Evolutionary conservation across 2,113 vertebrate species (phyloP).

Genomic region (Mugil cephalus): DNA sequence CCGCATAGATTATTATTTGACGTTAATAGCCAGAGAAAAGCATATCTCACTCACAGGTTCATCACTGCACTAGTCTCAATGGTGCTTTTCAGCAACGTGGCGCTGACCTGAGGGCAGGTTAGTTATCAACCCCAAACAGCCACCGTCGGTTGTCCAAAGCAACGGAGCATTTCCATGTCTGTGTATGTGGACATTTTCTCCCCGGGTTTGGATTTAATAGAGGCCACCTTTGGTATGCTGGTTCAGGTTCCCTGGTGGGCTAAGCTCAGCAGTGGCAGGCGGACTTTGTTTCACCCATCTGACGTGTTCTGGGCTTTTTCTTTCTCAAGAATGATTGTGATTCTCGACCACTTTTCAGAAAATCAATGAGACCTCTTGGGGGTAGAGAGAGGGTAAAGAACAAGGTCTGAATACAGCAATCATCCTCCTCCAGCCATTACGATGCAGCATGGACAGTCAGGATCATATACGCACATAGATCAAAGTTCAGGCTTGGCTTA

Average conservation of each 20-base stretch:
- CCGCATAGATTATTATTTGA: constrained; percentile 3
- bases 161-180: constrained; percentile 37
- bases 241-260: constrained; percentile 54
- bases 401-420: constrained; percentile 51
- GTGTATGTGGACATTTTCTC: constrained; percentile 26
- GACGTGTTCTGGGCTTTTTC: constrained; percentile 54
- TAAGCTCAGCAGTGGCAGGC: constrained; percentile 41
- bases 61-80: constrained; percentile 23
- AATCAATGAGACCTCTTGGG: constrained; percentile 62
- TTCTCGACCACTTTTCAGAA: constrained; percentile 64
- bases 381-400: constrained; percentile 23
- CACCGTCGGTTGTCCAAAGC: constrained; percentile 41
- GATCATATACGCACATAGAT: neutral
- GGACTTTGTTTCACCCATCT: constrained; percentile 55
- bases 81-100: constrained; percentile 20
- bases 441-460: constrained; percentile 36
- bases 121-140: constrained; percentile 51
- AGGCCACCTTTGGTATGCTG: constrained; percentile 40
- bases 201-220: constrained; percentile 25
- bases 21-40: constrained; percentile 1
- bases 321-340: constrained; percentile 63
- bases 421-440: constrained; percentile 40
- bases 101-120: constrained; percentile 39
- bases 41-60: constrained; percentile 18
- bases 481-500: neutral